Evolutionary conservation across 2,797 vertebrate genomes (phyloP).

Genomic region (Enteromius paludinosus): DNA sequence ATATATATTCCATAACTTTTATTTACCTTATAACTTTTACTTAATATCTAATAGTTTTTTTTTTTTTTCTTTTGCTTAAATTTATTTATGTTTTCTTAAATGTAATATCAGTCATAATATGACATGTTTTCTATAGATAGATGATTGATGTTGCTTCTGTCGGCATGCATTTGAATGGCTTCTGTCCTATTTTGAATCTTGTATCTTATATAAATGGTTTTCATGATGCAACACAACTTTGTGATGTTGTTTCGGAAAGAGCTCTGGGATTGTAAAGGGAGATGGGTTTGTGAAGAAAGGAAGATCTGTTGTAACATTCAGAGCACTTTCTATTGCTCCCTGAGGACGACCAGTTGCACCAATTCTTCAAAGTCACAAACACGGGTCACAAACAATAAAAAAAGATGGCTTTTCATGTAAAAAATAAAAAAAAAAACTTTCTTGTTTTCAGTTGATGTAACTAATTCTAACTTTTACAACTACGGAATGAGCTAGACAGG

Average conservation of each 20-base stretch:
- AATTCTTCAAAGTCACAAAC: slow-evolving; percentile 24
- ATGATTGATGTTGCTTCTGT: no score
- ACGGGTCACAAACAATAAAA: slow-evolving; percentile 33
- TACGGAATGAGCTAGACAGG: not conserved
- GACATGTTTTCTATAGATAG: no score
- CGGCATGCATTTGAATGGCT: not conserved
- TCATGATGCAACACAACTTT: slow-evolving; percentile 8
- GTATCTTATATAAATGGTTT: not conserved
- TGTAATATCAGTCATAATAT: no score
- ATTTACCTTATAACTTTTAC: no score
- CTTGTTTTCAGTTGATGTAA: not conserved
- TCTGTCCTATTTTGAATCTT: not conserved
- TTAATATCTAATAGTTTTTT: no score
- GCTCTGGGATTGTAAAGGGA: slow-evolving; percentile 18
- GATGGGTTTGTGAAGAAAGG: slow-evolving; percentile 15
- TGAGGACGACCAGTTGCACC: not conserved
- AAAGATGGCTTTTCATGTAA: slow-evolving; percentile 2
- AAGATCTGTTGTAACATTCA: slow-evolving; percentile 9
- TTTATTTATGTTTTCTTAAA: no score
- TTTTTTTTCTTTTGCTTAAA: no score
- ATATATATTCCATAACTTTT: no score
- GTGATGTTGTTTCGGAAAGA: not conserved
- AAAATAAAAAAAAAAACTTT: not conserved
- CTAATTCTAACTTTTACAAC: not conserved
- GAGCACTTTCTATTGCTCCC: not conserved